These are phyloP conservation scores for Drosophila pseudoananassae DNA, from an alignment of 1,140 invertebrate genomes.

Conservation along the genomic window DNA sequence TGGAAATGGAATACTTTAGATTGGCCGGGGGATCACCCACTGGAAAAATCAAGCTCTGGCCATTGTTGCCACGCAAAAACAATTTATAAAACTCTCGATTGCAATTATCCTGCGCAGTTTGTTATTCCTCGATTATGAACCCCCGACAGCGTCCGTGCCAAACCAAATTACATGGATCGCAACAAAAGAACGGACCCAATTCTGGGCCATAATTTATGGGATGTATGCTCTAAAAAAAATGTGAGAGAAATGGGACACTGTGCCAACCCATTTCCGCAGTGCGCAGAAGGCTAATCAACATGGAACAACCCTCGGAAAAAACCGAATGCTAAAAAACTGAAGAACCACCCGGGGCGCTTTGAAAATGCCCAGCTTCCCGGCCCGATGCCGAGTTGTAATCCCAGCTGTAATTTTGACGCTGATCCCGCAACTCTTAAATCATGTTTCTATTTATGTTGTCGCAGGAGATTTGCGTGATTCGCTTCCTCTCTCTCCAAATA, in stretches of 20 bases:
- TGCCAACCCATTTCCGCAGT: conserved; percentile 75
- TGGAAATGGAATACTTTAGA: neutral
- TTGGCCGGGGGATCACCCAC: conserved; percentile 22
- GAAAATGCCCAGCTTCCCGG: conserved; percentile 41
- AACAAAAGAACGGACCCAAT: conserved; percentile 61
- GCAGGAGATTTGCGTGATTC: conserved; percentile 78
- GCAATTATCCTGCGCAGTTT: conserved; percentile 78
- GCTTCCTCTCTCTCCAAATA: neutral
- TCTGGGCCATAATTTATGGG: conserved; percentile 72
- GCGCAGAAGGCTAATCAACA: conserved; percentile 79
- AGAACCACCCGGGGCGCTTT: conserved; percentile 63
- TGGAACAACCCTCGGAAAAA: conserved; percentile 54
- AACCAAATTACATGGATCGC: conserved; percentile 76
- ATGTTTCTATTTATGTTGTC: conserved; percentile 83
- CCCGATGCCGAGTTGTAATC: conserved; percentile 64
- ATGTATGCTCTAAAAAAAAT: conserved; percentile 43
- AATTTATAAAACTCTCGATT: conserved; percentile 62
- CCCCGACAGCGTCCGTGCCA: conserved; percentile 45
- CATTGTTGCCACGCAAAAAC: conserved; percentile 68
- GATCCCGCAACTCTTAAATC: conserved; percentile 80
- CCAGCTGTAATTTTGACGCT: conserved; percentile 80
- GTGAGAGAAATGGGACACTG: conserved; percentile 57
- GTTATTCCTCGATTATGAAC: conserved; percentile 69
- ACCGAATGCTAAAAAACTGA: conserved; percentile 38
- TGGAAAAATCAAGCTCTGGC: conserved; percentile 49